Evolutionary conservation across 1,140 invertebrate genomes (phyloP), one percentile per base, ranked within the genome.

Genomic region (Drosophila santomea): DNA sequence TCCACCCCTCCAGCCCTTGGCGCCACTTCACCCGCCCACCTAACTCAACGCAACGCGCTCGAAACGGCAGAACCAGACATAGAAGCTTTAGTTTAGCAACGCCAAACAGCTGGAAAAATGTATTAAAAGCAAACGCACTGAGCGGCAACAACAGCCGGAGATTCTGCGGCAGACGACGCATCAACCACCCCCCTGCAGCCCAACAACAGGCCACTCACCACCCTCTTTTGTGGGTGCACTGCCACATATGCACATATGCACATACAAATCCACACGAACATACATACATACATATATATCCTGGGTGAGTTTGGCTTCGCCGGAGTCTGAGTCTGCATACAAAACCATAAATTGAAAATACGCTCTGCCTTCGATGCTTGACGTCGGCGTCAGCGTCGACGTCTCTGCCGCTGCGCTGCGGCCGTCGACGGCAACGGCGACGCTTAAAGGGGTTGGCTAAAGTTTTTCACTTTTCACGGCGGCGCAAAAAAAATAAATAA

Each of bases 331-430:
- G 64, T 71, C 68, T 83, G 75, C 76, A 82, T 84, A 68, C 73
- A 80, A 78, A 73, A 60, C 71, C 79, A 85, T 86, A 85, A 86
- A 85, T 86, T 86, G 81, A 84, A 84, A 84, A 80, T 84, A 85
- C 77, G 54, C 74, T 75, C 60, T 74, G 73, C 73, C 61, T 67
- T 66, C 62, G 77, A 68, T 68, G 80, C 66, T 68, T 72, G 39
- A 57, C 56, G 55, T 38, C 43, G 44, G 25, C 51, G 72, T 20
- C 20, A 20, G 20, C 20, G 20, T n/a, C 60, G 35, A 25, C 51
- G 67, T n/a, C 60, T 35, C 50, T 15, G 50, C 55, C 23, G 66
- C 58, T 23, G 72, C 58, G 57, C 44, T 35, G 57, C 57, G 12
- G 38, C 39, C 12, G 17, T 25, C 36, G 28, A 57, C 75, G 39